These are phyloP conservation scores for Drosophila auraria DNA, from an alignment of 1,140 invertebrate species.

Conservation along the genomic window DNA sequence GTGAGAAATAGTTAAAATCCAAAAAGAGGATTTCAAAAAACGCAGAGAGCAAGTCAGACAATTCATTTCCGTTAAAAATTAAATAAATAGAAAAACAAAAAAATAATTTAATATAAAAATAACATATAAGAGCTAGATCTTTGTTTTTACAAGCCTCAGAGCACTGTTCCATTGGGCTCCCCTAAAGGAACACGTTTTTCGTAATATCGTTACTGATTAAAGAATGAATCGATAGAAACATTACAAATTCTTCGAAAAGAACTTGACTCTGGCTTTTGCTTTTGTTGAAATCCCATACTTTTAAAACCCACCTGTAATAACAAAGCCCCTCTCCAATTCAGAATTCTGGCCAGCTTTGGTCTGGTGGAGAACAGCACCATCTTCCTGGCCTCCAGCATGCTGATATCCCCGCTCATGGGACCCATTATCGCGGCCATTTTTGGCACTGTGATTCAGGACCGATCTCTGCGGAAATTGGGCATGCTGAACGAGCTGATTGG, in stretches of 20 bases:
- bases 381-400: slow-evolving; percentile 91
- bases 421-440: slow-evolving; percentile 91
- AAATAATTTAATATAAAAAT: no score
- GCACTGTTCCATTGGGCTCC: no score
- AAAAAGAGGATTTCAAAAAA: no score
- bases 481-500: slow-evolving; percentile 89
- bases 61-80: no score
- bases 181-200: no score
- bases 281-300: background rate
- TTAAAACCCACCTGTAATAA: background rate
- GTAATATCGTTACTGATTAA: no score
- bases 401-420: slow-evolving; percentile 92
- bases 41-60: no score
- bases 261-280: background rate
- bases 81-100: no score
- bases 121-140: no score
- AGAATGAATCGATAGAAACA: no score
- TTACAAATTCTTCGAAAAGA: no score
- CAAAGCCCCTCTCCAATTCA: slow-evolving; percentile 34
- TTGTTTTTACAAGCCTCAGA: no score
- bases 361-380: slow-evolving; percentile 92
- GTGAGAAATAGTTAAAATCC: slow-evolving; percentile 82
- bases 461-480: slow-evolving; percentile 87
- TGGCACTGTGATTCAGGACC: slow-evolving; percentile 89
- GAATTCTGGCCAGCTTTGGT: slow-evolving; percentile 88